Evolutionary conservation across 2,888 invertebrate species (phyloP).

Genomic region (Ichneumoninae sp.): DNA sequence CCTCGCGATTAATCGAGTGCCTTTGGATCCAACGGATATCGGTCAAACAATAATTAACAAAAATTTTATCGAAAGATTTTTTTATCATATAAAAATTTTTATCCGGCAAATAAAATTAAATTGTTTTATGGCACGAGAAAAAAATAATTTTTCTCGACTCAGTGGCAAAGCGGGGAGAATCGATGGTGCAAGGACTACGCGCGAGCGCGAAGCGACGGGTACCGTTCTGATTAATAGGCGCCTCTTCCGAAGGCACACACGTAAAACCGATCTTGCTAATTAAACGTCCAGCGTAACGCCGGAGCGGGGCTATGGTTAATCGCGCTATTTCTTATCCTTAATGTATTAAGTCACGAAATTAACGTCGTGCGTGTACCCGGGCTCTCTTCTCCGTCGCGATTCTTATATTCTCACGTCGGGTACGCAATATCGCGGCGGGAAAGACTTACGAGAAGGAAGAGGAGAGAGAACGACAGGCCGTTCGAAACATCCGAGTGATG

Average conservation of each 20-base stretch:
- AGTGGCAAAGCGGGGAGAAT: neutral
- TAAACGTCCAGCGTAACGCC: slow-evolving; percentile 68
- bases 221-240: slow-evolving; percentile 75
- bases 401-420: slow-evolving; percentile 52
- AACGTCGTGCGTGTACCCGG: slow-evolving; percentile 68
- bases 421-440: slow-evolving; percentile 41
- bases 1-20: slow-evolving; percentile 24
- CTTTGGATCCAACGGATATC: neutral
- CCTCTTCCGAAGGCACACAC: slow-evolving; percentile 72
- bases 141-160: neutral
- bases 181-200: slow-evolving; percentile 1
- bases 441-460: slow-evolving; percentile 20
- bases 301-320: slow-evolving; percentile 72
- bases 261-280: slow-evolving; percentile 76
- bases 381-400: slow-evolving; percentile 46
- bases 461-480: slow-evolving; percentile 28
- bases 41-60: neutral
- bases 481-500: slow-evolving; percentile 50
- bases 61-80: neutral
- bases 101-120: neutral
- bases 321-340: slow-evolving; percentile 77
- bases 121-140: neutral
- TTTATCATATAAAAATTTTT: neutral
- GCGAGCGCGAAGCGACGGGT: slow-evolving; percentile 52
- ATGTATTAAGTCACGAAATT: slow-evolving; percentile 79